Evolutionary conservation across 2,888 invertebrate genomes (phyloP), one percentile per base, ranked within the genome.

Genomic region (Quadriops clusia): DNA sequence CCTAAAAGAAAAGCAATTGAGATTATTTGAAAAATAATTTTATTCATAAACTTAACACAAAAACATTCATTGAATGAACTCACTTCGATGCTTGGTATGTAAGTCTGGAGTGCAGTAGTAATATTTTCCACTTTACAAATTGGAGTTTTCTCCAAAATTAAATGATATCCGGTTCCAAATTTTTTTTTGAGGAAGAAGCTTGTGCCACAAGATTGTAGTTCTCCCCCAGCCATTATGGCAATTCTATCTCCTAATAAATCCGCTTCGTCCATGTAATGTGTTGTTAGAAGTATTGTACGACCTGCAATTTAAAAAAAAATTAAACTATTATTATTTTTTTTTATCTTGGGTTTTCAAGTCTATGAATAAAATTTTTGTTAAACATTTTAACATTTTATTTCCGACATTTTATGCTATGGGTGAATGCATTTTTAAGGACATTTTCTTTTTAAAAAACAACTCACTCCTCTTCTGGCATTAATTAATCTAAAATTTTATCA

Each of bases 181-280:
- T 77, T 76, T 44, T 78, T 78, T 56, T 89, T 90, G 18, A 90
- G 65, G 52, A 77, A 86, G 54, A 76, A 79, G 2, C 84, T 79
- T 0, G 81, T 77, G 5, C 87, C 89, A 39, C 77, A 74, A 49
- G 86, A 86, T 49, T 83, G 78, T 21, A 89, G 60, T 18, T 73
- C 68, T 1, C 89, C 89, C 25, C 74, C 73, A 2, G 84, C 75
- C 83, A 90, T 83, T 34, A 90, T 87, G 5, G 85, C 87, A 41
- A 89, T 84, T 22, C 86, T 68, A 59, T 89, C 89, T 1, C 87
- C 89, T 2, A 89, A 65, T 23, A 82, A 66, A 58, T 90, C 89
- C 2, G 89, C 89, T 60, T 90, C 89, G 49, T 89, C 89, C 87
- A 89, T 89, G 53, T 84, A 86, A 57, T 90, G 85, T 0, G 85